Evolutionary conservation across 2,888 invertebrate genomes (phyloP).

Genomic region (Strigamia transsilvanica): DNA sequence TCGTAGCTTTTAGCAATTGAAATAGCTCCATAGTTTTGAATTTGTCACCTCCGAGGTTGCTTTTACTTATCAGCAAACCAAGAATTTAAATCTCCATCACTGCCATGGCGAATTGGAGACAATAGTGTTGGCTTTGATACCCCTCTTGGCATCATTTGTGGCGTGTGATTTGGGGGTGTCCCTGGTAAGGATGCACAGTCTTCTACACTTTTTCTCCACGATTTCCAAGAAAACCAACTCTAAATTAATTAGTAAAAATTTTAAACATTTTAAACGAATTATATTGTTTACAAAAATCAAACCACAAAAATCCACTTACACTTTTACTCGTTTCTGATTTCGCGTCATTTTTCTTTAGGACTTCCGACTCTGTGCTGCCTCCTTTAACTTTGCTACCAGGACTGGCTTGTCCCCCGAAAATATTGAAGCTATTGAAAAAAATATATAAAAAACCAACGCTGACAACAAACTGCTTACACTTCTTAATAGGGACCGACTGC

Average conservation of each 20-base stretch:
- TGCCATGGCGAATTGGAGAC: constrained; percentile 31
- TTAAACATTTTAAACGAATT: background rate
- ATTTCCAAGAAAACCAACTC: constrained; percentile 53
- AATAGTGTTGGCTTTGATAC: background rate
- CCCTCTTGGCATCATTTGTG: constrained; percentile 35
- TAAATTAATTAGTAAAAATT: too few relatives aligned
- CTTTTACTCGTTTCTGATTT: constrained; percentile 50
- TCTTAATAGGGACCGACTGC: background rate
- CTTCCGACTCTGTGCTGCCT: background rate
- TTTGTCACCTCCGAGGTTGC: background rate
- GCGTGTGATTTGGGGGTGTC: constrained; percentile 51
- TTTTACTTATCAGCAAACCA: constrained; percentile 50
- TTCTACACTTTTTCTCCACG: constrained; percentile 48
- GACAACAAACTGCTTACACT: background rate
- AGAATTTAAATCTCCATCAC: constrained; percentile 41
- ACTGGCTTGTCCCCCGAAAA: constrained; percentile 43
- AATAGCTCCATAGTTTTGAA: background rate
- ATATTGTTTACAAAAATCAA: background rate
- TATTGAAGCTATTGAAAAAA: constrained; percentile 22
- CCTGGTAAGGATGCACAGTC: constrained; percentile 51
- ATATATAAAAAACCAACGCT: background rate
- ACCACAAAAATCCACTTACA: background rate
- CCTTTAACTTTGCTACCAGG: constrained; percentile 45
- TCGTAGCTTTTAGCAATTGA: background rate
- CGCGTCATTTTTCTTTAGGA: constrained; percentile 9